Base-by-base conservation (phyloP, 2,113 vertebrate genomes). In the Clupea harengus region DNA sequence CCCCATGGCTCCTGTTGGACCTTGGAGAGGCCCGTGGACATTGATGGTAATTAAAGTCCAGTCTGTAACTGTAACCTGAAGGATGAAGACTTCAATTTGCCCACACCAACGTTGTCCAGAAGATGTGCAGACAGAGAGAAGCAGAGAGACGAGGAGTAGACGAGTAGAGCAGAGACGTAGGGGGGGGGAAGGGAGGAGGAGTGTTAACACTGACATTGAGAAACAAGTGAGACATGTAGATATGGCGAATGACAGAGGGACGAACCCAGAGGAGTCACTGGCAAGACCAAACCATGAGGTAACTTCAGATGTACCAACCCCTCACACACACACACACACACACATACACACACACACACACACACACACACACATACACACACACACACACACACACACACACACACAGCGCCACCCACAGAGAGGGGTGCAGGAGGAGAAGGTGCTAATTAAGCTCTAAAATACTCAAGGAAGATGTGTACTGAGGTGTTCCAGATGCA, bases 371-470 rank as follows among this genome's bases (percentile, higher is more conserved):
- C 64, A 64, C 57, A 64, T 20, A 93, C 93, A 92, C 93, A 92
- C 91, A 92, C 88, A 88, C 84, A 91, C 82, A 52, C 88, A 20
- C 20, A 64, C 57, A 64, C 57, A n/a, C 57, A 57, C 54, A 57
- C 17, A 20, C 57, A 64, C 57, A 64, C 57, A 64, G 88, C 86
- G 85, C 83, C 85, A 89, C 87, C 83, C 75, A 45, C 85, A 81
- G 87, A 89, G 91, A 89, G 86, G 89, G 90, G 86, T 87, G 88
- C 89, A 88, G 86, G 90, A 85, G 91, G 92, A 93, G 89, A 89
- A 92, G 90, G 89, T 89, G 92, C 91, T 93, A 94, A 94, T 94
- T 94, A 93, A 93, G 91, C 91, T 90, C 88, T 85, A 90, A 86
- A 90, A 91, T 90, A 91, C 89, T 88, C 89, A 88, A 88, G 85